A percentile compares a stretch with the other conserved stretches of the same genome.
Conservation (phyloP, 2,888 invertebrate genomes). For the Ptilodon capucinus region DNA sequence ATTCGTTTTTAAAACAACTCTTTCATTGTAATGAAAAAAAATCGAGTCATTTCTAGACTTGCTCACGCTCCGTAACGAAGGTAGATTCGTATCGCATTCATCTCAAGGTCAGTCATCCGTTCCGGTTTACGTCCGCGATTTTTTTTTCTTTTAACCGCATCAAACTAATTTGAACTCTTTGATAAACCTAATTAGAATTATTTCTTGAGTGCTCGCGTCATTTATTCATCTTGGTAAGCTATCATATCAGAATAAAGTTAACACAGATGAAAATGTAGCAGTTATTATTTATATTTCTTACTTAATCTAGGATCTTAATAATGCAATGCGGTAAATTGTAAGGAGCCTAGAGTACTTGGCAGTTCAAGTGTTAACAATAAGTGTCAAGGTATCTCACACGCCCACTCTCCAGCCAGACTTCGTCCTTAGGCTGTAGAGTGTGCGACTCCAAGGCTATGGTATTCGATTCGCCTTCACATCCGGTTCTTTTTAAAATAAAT, state of each 20-base stretch:
- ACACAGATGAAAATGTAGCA: no score
- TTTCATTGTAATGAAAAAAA: neutral
- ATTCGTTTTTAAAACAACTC: no score
- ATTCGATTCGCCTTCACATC: neutral
- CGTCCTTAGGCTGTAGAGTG: neutral
- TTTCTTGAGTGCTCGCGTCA: no score
- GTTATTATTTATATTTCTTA: neutral
- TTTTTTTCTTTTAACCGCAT: constrained; percentile 21
- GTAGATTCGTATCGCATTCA: constrained; percentile 26
- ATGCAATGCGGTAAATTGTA: neutral
- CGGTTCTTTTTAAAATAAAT: neutral
- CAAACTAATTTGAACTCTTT: neutral
- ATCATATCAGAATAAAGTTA: no score
- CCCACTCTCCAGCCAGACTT: neutral
- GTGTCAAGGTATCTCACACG: neutral
- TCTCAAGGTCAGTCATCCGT: constrained; percentile 38
- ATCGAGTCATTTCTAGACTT: constrained; percentile 20
- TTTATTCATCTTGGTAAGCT: no score
- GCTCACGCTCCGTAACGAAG: constrained; percentile 4
- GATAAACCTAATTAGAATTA: neutral
- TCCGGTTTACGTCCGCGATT: constrained; percentile 25
- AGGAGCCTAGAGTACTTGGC: neutral
- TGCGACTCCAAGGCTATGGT: neutral
- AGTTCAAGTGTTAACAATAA: neutral
- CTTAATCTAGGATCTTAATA: neutral